Evolutionary conservation across 1,140 invertebrate genomes (phyloP), one percentile per base, ranked within the genome.

Genomic region (Rhopalosiphum padi): DNA sequence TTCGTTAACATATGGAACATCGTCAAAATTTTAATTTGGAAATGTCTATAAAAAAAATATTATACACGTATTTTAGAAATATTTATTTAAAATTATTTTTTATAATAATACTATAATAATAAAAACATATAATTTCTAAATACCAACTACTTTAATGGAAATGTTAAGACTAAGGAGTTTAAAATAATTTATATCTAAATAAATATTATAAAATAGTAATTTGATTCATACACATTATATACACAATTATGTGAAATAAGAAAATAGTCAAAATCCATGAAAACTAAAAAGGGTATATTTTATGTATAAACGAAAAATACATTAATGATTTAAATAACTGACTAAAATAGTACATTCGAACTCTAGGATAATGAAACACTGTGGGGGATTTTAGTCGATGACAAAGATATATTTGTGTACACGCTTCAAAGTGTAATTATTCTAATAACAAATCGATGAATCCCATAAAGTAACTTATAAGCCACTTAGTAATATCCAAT

Each of bases 151-250:
- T 51, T 21, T 15, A 18, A 11, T 51, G 11, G 46, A 46, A 7
- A 46, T 46, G 46, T 46, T 9, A 46, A 46, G 8, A 51, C 48
- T 51, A 51, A 18, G 3, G 3, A 51, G 48, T 18, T 51, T 51
- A 51, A 51, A 51, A 51, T 51, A 51, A 60, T 60, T 60, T 60
- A 60, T 48, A 1, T 55, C 68, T 51, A 93, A 85, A 94, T 88
- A 89, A 90, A 90, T 35, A 0, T 46, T 46, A 46, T 46, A 46
- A 11, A 11, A 46, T 46, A 46, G 11, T 46, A 46, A 46, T 46
- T 68, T 68, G 60, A 68, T 30, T 68, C 25, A 23, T 30, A 68
- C 5, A 68, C 7, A 25, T 68, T n/a, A 8, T 68, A 25, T 11
- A 68, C 8, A 46, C 11, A 46, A 15, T 46, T 46, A 46, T 46